phyloP scores from a whole-genome alignment of 2,888 invertebrate genomes.

The Drosophila greeni region DNA sequence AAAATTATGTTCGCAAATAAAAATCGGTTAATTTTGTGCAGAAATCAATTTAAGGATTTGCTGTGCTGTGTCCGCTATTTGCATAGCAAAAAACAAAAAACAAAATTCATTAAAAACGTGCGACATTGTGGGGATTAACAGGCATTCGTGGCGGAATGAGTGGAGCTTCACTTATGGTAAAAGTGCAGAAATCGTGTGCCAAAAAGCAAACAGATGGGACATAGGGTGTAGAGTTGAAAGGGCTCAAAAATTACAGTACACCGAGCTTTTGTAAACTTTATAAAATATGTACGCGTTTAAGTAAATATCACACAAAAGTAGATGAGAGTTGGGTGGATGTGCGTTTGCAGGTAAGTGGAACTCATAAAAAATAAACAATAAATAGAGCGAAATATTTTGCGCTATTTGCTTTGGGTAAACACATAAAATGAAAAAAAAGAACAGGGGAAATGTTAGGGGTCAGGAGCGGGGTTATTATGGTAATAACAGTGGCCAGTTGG shows the following conservation, averaged over 20 bases:
- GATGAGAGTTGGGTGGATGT: slow-evolving; percentile 5
- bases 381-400: slow-evolving; percentile 61
- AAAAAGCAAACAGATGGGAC: slow-evolving; percentile 39
- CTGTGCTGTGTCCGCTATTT: slow-evolving; percentile 50
- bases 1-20: slow-evolving; percentile 44
- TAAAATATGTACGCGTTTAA: slow-evolving; percentile 63
- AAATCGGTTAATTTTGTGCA: slow-evolving; percentile 67
- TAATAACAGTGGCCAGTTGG: slow-evolving; percentile 32
- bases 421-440: slow-evolving; percentile 30
- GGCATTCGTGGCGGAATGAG: slow-evolving; percentile 23
- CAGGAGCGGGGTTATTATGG: slow-evolving; percentile 23
- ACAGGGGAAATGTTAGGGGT: slow-evolving; percentile 11
- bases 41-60: slow-evolving; percentile 70
- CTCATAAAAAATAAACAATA: slow-evolving; percentile 40
- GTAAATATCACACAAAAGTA: slow-evolving; percentile 39
- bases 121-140: slow-evolving; percentile 24
- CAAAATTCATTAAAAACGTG: slow-evolving; percentile 36
- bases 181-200: slow-evolving; percentile 60
- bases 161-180: slow-evolving; percentile 42
- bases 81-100: slow-evolving; percentile 54
- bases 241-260: slow-evolving; percentile 43
- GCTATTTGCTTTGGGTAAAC: slow-evolving; percentile 52
- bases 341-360: slow-evolving; percentile 16
- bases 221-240: slow-evolving; percentile 2
- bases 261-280: slow-evolving; percentile 60